Base-by-base conservation (phyloP, 1,140 invertebrate genomes). In the Orius insidiosus region DNA sequence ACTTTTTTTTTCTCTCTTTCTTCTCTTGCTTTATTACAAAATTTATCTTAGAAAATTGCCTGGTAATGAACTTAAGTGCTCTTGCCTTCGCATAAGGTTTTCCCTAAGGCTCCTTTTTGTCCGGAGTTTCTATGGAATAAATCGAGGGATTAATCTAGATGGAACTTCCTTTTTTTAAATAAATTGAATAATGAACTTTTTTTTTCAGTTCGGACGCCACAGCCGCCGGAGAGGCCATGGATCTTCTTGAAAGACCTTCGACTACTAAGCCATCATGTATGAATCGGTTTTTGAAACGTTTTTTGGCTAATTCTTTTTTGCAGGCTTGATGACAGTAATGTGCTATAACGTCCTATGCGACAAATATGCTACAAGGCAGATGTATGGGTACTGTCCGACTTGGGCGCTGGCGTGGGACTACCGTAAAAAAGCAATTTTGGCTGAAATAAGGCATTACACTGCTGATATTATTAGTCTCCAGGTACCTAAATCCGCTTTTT, bases 311-410 rank as follows among this genome's bases (percentile, higher is more conserved):
- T 51, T 50, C 51, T 51, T 54, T 45, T 67, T 60, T 2, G n/a
- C 65, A 88, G 86, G 86, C 70, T 85, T 92, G 60, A 94, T 98
- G 68, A 97, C 94, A 43, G 90, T 98, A 49, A 95, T 99, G 85
- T 98, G 93, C 67, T 99, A 99, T 72, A 99, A 99, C 68, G 90
- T 99, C 45, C 71, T 99, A 46, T 97, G 95, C 68, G 93, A 97
- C 67, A 97, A 98, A 66, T 98, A 97, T 59, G 94, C 94, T 16
- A 98, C 94, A 11, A 65, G 92, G 54, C 87, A 92, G 62, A 90
- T 94, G 80, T 97, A 98, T 66, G 90, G 87, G 50, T 96, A 96
- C 64, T 97, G 92, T 66, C 92, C 92, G 2, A 81, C 83, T 51
- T 96, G 92, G 90, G 94, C 94, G 15, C 69, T 99, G 9, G 83